These are phyloP conservation scores for Parnassius glacialis DNA, from an alignment of 2,888 invertebrate species.

Conservation along the genomic window DNA sequence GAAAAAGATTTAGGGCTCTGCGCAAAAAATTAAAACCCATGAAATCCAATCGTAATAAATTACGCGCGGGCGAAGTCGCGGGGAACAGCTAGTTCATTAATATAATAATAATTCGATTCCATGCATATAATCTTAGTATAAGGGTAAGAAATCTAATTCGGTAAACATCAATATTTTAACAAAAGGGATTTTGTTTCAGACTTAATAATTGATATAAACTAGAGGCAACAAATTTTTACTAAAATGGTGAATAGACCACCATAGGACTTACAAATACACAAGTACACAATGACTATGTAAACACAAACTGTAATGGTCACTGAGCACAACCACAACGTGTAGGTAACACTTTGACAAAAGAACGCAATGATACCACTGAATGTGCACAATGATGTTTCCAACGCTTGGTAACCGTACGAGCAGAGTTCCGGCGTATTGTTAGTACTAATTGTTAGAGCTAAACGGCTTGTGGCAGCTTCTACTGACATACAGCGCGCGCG, in stretches of 20 bases:
- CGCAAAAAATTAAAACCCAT: too few species aligned
- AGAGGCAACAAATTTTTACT: background rate
- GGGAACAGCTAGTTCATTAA: too few species aligned
- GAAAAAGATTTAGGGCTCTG: too few species aligned
- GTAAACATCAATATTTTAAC: too few species aligned
- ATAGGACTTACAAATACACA: slow-evolving; percentile 7
- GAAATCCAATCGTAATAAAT: too few species aligned
- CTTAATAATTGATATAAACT: background rate
- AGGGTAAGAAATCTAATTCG: too few species aligned
- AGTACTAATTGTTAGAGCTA: slow-evolving; percentile 29
- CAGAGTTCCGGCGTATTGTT: slow-evolving; percentile 71
- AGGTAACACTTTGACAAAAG: slow-evolving; percentile 25
- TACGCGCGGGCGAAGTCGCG: too few species aligned
- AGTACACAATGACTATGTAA: slow-evolving; percentile 18
- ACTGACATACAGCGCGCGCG: slow-evolving; percentile 46
- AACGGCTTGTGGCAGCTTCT: slow-evolving; percentile 15
- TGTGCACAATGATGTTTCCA: slow-evolving; percentile 34
- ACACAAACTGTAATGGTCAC: slow-evolving; percentile 36
- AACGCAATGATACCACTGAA: slow-evolving; percentile 28
- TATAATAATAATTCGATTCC: too few species aligned
- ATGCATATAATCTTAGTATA: too few species aligned
- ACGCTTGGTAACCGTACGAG: slow-evolving; percentile 37
- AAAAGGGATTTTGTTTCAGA: too few species aligned
- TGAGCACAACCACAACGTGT: slow-evolving; percentile 36
- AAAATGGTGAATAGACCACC: slow-evolving; percentile 9